These are phyloP conservation scores for Brevimyrus niger DNA, from an alignment of 2,113 vertebrate genomes.

Conservation along the genomic window DNA sequence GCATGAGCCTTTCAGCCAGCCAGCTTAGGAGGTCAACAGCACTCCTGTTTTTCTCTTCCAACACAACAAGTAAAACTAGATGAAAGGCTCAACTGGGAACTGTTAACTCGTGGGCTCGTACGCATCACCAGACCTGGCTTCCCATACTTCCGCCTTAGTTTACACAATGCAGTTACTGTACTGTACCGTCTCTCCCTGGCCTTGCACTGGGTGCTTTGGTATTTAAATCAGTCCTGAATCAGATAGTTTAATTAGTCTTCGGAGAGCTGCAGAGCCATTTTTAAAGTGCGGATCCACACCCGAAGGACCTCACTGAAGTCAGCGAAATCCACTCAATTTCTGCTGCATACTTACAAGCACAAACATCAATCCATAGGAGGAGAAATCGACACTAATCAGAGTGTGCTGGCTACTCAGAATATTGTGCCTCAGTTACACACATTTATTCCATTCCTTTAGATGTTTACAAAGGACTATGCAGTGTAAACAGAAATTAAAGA, in stretches of 20 bases:
- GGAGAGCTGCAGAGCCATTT: slow-evolving; percentile 32
- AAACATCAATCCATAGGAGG: slow-evolving; percentile 34
- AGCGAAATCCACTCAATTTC: slow-evolving; percentile 42
- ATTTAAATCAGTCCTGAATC: slow-evolving; percentile 52
- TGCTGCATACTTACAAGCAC: slow-evolving; percentile 42
- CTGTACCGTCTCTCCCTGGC: slow-evolving; percentile 30
- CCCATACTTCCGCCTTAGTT: slow-evolving; percentile 39
- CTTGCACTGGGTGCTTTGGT: slow-evolving; percentile 54
- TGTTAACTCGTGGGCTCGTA: slow-evolving; percentile 28
- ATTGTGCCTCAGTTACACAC: background rate
- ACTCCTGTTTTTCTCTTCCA: slow-evolving; percentile 38
- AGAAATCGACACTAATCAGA: slow-evolving; percentile 22
- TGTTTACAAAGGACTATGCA: background rate
- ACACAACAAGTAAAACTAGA: slow-evolving; percentile 31
- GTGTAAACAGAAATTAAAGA: background rate
- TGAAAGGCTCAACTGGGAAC: background rate
- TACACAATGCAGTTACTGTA: slow-evolving; percentile 20
- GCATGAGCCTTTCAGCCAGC: slow-evolving; percentile 35
- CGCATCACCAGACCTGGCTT: slow-evolving; percentile 30
- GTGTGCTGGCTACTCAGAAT: background rate
- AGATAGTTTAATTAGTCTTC: slow-evolving; percentile 54
- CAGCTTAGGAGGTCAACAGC: slow-evolving; percentile 54
- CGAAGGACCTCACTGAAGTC: slow-evolving; percentile 46
- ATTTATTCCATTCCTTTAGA: background rate
- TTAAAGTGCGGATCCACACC: slow-evolving; percentile 11